A percentile compares a stretch with the other conserved stretches of the same genome.
phyloP scores from a whole-genome alignment of 2,797 vertebrate species.

The Amniataba percoides region DNA sequence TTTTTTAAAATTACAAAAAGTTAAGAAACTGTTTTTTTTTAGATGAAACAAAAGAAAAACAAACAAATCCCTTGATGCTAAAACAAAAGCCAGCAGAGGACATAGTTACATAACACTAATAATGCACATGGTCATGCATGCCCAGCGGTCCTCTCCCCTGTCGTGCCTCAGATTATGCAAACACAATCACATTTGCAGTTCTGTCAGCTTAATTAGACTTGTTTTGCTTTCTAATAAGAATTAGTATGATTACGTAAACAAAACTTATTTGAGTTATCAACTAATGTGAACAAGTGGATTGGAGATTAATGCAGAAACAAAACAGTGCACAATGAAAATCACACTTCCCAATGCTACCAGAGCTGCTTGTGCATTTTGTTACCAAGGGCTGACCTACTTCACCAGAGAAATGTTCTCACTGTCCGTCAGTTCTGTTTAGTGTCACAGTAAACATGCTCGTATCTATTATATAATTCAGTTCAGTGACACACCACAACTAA shows the following conservation, averaged over 20 bases:
- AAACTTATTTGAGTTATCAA: neutral
- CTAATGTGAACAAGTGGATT: slow-evolving; percentile 24
- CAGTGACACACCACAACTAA: slow-evolving; percentile 14
- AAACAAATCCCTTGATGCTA: slow-evolving; percentile 25
- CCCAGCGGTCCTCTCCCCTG: slow-evolving; percentile 22
- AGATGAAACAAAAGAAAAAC: slow-evolving; percentile 38
- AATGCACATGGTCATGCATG: slow-evolving; percentile 50
- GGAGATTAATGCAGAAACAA: slow-evolving; percentile 13
- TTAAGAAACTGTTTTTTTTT: neutral
- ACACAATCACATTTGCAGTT: slow-evolving; percentile 24
- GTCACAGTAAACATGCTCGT: slow-evolving; percentile 44
- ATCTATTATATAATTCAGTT: slow-evolving; percentile 64
- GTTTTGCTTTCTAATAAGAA: slow-evolving; percentile 10
- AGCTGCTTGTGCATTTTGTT: slow-evolving; percentile 41
- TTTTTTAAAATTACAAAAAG: neutral
- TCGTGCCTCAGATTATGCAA: slow-evolving; percentile 20
- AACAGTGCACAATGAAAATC: neutral
- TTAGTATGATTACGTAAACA: slow-evolving; percentile 6
- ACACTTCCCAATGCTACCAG: neutral
- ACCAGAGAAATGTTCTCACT: slow-evolving; percentile 28
- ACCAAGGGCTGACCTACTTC: slow-evolving; percentile 43
- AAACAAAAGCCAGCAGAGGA: slow-evolving; percentile 45
- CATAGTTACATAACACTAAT: slow-evolving; percentile 65
- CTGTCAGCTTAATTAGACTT: neutral
- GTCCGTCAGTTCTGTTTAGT: slow-evolving; percentile 30